Evolutionary conservation across 1,140 invertebrate species (phyloP).

Genomic region (Nixonia krombeini): DNA sequence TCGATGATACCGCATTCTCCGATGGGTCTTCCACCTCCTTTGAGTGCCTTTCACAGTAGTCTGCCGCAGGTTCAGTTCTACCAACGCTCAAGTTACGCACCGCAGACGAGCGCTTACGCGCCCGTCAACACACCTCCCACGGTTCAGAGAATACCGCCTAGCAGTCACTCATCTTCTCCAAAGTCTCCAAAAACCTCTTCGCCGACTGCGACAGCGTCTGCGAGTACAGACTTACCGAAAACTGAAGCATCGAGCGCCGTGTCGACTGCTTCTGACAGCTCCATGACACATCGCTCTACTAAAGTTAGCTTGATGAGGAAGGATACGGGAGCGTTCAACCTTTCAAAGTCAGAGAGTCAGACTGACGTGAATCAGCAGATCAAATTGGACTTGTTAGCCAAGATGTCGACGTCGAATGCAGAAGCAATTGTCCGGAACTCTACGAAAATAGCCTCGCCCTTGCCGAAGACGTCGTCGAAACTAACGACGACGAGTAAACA

Average conservation of each 20-base stretch:
- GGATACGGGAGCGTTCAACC: constrained; percentile 57
- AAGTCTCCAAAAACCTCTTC: constrained; percentile 59
- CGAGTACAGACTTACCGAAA: constrained; percentile 11
- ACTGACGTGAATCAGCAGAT: constrained; percentile 13
- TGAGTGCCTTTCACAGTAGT: constrained; percentile 69
- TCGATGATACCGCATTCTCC: constrained; percentile 57
- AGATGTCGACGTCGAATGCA: constrained; percentile 23
- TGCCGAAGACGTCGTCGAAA: constrained; percentile 19
- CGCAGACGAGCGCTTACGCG: constrained; percentile 52
- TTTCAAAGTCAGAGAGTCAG: constrained; percentile 46
- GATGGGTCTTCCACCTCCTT: constrained; percentile 57
- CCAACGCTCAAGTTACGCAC: constrained; percentile 62
- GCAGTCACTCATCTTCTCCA: constrained; percentile 54
- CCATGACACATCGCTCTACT: constrained; percentile 20
- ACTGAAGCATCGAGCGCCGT: constrained; percentile 4
- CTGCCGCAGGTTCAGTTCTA: constrained; percentile 68
- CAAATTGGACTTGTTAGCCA: constrained; percentile 32
- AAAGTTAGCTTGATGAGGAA: constrained; percentile 31
- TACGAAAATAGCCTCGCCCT: constrained; percentile 3
- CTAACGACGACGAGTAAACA: neutral
- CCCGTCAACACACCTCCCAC: constrained; percentile 50
- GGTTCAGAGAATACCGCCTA: constrained; percentile 66
- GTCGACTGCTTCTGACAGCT: neutral
- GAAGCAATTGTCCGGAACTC: neutral
- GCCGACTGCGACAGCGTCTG: constrained; percentile 24